These are phyloP conservation scores for Prostheceraeus crozeri DNA, from an alignment of 2,888 invertebrate genomes.

Conservation along the genomic window DNA sequence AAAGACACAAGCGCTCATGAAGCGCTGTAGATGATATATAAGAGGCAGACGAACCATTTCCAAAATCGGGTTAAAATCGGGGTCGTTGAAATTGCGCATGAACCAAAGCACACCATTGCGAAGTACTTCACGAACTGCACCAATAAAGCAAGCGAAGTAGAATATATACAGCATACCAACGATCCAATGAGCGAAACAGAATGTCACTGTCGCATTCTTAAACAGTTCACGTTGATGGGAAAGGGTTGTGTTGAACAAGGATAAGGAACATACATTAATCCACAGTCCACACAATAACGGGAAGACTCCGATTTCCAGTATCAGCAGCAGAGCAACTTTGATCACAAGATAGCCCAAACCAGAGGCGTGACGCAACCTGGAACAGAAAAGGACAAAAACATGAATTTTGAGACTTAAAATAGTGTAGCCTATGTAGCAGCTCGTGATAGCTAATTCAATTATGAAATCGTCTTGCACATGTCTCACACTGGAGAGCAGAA, in stretches of 20 bases:
- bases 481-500: no score
- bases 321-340: slow-evolving; percentile 81
- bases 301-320: slow-evolving; percentile 91
- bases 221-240: slow-evolving; percentile 72
- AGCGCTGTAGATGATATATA: no score
- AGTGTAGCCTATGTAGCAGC: slow-evolving; percentile 63
- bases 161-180: slow-evolving; percentile 97
- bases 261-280: slow-evolving; percentile 90
- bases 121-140: slow-evolving; percentile 77
- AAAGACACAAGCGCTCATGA: no score
- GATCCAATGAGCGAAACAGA: slow-evolving; percentile 96
- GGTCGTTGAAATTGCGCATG: slow-evolving; percentile 90
- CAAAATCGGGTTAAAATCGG: slow-evolving; percentile 97
- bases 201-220: slow-evolving; percentile 82
- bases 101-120: slow-evolving; percentile 94
- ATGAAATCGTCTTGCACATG: no score
- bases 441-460: no score
- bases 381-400: slow-evolving; percentile 28
- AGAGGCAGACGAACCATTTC: no score
- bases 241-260: slow-evolving; percentile 51
- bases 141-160: slow-evolving; percentile 86
- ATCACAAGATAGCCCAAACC: slow-evolving; percentile 65
- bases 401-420: slow-evolving; percentile 27
- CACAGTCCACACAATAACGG: slow-evolving; percentile 97
- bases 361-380: slow-evolving; percentile 14